Evolutionary conservation across 2,888 invertebrate species (phyloP).

Genomic region (Ichneumoninae sp.): DNA sequence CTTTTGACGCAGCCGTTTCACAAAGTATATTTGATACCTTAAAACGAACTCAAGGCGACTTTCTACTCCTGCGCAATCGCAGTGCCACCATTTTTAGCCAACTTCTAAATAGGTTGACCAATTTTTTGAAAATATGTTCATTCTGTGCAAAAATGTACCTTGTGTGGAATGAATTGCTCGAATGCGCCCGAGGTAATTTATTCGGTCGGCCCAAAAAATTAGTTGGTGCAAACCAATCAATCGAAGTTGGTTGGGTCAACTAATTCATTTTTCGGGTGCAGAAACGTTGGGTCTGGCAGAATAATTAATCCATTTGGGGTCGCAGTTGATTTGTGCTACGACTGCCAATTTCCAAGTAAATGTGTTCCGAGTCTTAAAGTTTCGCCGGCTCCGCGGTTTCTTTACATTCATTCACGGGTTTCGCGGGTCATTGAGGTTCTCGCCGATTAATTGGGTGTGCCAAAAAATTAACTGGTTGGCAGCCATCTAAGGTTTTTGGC

Average conservation of each 20-base stretch:
- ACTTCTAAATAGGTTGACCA: neutral
- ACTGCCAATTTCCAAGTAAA: constrained; percentile 25
- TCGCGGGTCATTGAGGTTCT: constrained; percentile 12
- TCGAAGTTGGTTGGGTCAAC: too few species aligned
- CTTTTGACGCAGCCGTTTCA: neutral
- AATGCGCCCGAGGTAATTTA: neutral
- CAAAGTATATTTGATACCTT: neutral
- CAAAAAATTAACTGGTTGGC: too few species aligned
- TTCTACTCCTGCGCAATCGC: neutral
- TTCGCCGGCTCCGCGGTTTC: neutral
- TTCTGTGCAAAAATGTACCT: neutral
- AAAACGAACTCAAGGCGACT: neutral
- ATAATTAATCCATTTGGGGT: constrained; percentile 20
- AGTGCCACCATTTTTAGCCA: neutral
- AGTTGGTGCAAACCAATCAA: neutral
- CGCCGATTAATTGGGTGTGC: neutral
- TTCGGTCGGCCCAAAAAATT: neutral
- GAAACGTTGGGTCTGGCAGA: neutral
- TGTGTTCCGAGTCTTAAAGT: constrained; percentile 9
- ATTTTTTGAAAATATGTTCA: neutral
- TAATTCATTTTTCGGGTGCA: too few species aligned
- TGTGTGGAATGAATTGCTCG: neutral
- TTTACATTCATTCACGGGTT: constrained; percentile 1
- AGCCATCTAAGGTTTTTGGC: too few species aligned
- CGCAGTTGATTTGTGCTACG: neutral